Base-by-base conservation (phyloP, 1,140 invertebrate genomes). In the Uloborus diversus region DNA sequence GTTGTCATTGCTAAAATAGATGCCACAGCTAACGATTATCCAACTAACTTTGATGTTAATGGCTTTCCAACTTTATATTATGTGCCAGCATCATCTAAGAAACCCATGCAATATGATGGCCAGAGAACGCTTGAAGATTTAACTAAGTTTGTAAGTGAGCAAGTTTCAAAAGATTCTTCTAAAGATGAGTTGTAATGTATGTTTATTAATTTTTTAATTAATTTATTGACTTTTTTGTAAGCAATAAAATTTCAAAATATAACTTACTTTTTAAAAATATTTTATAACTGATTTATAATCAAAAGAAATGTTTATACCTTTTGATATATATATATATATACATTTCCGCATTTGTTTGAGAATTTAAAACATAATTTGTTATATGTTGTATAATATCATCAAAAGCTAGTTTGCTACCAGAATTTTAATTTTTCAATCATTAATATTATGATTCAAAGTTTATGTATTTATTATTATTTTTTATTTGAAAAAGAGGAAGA, bases 51-150 rank as follows among this genome's bases (percentile, higher is more conserved):
- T 81, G 82, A 86, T 37, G 85, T 90, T 5, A 87, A 87, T 73
- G 89, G 89, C 7, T 90, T 88, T 81, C 89, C 89, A 9, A 89
- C 89, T 0, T 85, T 90, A 23, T 89, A 87, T 80, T 89, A 88
- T 78, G 83, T 89, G 20, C 86, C 87, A 59, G 84, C 86, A 17
- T 83, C 81, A 11, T 87, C 87, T 68, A 88, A 89, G 81, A 82
- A 85, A 27, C 86, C 87, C 28, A 85, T 87, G 0, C 83, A 85
- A 7, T 90, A 88, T 79, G 83, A 84, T 47, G 89, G 88, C 14
- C 88, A 88, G 56, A 81, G 88, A 53, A 86, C 85, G 57, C 76
- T 87, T 0, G 85, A 87, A 70, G 85, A 87, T 64, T 80, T 89
- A 5, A 87, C 47, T 11, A 79, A 83, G 33, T 83, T 83, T 73